A percentile compares a stretch with the other conserved stretches of the same genome.
Evolutionary conservation across 2,888 invertebrate genomes (phyloP).

Genomic region (Hesperia comma): DNA sequence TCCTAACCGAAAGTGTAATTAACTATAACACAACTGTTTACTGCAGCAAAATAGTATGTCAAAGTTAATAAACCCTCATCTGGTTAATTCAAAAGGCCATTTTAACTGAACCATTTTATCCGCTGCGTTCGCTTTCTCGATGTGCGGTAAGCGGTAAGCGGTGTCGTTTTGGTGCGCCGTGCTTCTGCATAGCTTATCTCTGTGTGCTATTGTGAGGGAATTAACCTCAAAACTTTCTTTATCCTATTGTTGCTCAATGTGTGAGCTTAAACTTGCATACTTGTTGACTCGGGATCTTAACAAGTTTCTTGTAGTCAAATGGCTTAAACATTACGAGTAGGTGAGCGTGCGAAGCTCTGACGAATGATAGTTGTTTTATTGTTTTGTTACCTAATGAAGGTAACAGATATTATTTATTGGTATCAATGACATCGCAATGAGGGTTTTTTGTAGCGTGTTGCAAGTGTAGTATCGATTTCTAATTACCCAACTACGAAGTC

Average conservation of each 20-base stretch:
- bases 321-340: too few relatives aligned
- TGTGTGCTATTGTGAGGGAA: slow-evolving; percentile 11
- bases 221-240: slow-evolving; percentile 23
- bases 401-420: too few relatives aligned
- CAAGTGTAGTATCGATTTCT: too few relatives aligned
- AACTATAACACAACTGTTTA: not conserved
- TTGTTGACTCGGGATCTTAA: slow-evolving; percentile 3
- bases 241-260: slow-evolving; percentile 4
- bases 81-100: not conserved
- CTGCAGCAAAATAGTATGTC: not conserved
- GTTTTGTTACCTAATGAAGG: too few relatives aligned
- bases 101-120: not conserved
- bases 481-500: too few relatives aligned
- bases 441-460: too few relatives aligned
- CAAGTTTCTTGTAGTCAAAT: not conserved
- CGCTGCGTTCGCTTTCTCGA: not conserved
- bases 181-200: slow-evolving; percentile 14
- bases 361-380: too few relatives aligned
- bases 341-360: too few relatives aligned
- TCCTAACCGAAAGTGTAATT: too few relatives aligned
- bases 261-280: not conserved
- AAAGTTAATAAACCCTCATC: not conserved
- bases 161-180: not conserved
- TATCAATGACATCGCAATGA: too few relatives aligned
- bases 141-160: not conserved